Evolutionary conservation across 2,113 vertebrate species (phyloP), one percentile per base, ranked within the genome.

Genomic region (Protomyctophum bolini): DNA sequence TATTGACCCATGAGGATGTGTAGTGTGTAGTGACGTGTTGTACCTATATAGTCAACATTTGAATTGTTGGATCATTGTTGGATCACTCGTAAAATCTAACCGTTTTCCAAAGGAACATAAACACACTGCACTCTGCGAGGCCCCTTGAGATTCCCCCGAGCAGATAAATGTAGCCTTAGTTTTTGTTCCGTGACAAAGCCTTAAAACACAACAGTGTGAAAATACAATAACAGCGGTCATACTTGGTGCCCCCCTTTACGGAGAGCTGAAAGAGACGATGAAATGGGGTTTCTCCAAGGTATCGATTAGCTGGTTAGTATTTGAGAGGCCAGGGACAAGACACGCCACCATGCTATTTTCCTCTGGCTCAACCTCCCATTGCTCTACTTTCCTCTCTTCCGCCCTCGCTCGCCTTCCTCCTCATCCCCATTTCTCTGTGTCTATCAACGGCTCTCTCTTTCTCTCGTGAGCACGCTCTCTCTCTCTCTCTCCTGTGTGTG

Each of bases 221-320:
- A 60, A 21, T 6, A 41, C 51, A 56, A 51, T 63, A 70, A 45
- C 67, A 82, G 72, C 71, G 63, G 80, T 63, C 65, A 70, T 15
- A 41, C 51, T 63, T 71, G 72, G 77, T 75, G 84, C 85, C 83
- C 72, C 79, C 51, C 66, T 56, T 68, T 70, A 70, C 48, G 52
- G 63, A 87, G 60, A 70, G 80, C 82, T 82, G 79, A 81, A 75
- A 60, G 72, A 82, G 71, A 79, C 75, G 74, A 79, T 81, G 77
- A 85, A 86, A 85, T 75, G 70, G 76, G 84, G 79, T 84, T 86
- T 88, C 87, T 88, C 84, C 80, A 80, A 71, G 76, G 76, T 90
- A 91, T 90, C 79, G 89, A 92, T 92, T 88, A 86, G 76, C 86
- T 88, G 86, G 86, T 91, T 91, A 91, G 79, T 72, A 82, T 67